These are phyloP conservation scores for Morone saxatilis DNA, from an alignment of 2,113 vertebrate species.

Conservation along the genomic window DNA sequence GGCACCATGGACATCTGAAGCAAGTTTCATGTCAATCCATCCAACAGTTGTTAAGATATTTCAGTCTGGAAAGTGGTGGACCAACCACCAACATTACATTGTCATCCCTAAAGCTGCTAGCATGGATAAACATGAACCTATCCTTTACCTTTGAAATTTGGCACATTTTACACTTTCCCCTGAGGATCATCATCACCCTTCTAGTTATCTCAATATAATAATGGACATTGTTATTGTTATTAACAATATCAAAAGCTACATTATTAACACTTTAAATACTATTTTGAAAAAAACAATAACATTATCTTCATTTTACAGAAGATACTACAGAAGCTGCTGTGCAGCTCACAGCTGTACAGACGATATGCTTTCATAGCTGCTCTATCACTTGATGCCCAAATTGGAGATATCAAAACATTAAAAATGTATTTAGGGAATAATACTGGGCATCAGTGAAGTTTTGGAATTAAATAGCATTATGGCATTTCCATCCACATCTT, in stretches of 20 bases:
- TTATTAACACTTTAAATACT: not conserved
- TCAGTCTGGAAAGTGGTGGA: not conserved
- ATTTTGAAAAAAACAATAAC: constrained; percentile 15
- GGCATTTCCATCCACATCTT: constrained; percentile 38
- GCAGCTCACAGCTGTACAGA: constrained; percentile 35
- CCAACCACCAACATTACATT: not conserved
- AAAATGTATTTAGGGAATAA: constrained; percentile 21
- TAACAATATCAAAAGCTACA: constrained; percentile 46
- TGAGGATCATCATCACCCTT: constrained; percentile 42
- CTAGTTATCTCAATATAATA: constrained; percentile 10
- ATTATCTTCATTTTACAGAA: constrained; percentile 4
- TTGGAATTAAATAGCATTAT: constrained; percentile 33
- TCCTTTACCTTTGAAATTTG: constrained; percentile 36
- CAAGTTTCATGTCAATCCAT: not conserved
- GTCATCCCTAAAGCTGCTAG: not conserved
- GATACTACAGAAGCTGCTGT: not conserved
- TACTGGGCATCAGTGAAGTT: constrained; percentile 23
- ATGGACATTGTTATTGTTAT: constrained; percentile 17
- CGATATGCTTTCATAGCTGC: constrained; percentile 35
- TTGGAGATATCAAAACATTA: constrained; percentile 32
- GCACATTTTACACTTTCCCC: constrained; percentile 47
- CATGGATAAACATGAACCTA: constrained; percentile 5
- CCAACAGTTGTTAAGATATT: not conserved
- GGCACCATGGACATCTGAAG: not conserved
- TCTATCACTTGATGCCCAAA: constrained; percentile 35